Evolutionary conservation across 2,888 invertebrate species (phyloP), one percentile per base, ranked within the genome.

Genomic region (Eilema griseolum): DNA sequence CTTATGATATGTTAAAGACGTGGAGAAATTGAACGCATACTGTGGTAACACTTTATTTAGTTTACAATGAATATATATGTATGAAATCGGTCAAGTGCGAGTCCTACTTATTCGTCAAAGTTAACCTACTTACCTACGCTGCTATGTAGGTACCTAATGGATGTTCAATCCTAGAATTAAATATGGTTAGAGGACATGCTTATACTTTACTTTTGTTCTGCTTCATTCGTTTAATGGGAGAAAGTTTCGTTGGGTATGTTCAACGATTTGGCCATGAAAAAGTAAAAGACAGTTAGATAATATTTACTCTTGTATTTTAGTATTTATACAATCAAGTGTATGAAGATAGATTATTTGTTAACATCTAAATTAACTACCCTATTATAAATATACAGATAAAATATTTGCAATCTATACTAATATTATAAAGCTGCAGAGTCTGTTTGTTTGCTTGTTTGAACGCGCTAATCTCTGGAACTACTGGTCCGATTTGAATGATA

Each of bases 1-100:
- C 62, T 79, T 76, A 76, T 76, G 76, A 76, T 81, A 73, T 81
- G 71, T 83, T 78, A 59, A 75, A 79, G 80, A 77, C 72, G 73
- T 70, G 41, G 71, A 71, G 71, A 74, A 75, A 76, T 74, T 60
- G 63, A 37, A 57, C 63, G 69, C 60, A 57, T 23, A 68, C 46
- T 31, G 37, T 24, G 64, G 67, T 73, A 69, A 78, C 76, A 77
- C 81, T 70, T 73, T 68, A 74, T 83, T 83, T 73, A 52, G 66
- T 61, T 63, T 16, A 72, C 73, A 62, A 73, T 71, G 71, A 83
- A 83, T 83, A 70, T 33, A 28, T 28, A 28, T 8, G 7, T 37
- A 72, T 74, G 57, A 69, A 69, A 71, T 76, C 63, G 65, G 71
- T 71, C 70, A 83, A 81, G 72, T 76, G 70, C 56, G 72, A 74